Percentiles rank a stretch among this genome's conserved stretches.
Conservation (phyloP, 2,888 invertebrate genomes). For the Trimorus sp. region DNA sequence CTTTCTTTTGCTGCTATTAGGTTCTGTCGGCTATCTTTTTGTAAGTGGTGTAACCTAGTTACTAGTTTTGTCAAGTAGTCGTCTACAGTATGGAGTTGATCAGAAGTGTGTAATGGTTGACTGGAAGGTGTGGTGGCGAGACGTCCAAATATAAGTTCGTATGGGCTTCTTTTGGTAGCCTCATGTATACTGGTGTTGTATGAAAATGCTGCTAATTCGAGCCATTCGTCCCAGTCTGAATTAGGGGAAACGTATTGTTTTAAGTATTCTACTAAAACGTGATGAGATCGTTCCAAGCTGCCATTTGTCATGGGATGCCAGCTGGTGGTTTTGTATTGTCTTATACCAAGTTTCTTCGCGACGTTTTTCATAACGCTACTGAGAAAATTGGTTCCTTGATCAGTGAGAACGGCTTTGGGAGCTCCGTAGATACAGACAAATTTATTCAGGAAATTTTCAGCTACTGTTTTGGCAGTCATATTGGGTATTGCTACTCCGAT, state of each 20-base stretch:
- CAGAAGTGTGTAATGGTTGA: too few species aligned
- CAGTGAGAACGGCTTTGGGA: slow-evolving; percentile 35
- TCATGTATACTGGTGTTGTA: slow-evolving; percentile 3
- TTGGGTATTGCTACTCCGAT: slow-evolving; percentile 2
- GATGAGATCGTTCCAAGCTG: background rate
- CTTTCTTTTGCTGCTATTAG: too few species aligned
- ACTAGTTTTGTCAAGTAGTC: too few species aligned
- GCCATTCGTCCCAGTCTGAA: background rate
- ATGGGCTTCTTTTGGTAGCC: background rate
- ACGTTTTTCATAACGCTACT: background rate
- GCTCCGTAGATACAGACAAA: slow-evolving; percentile 30
- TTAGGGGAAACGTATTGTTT: background rate
- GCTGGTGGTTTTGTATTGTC: slow-evolving; percentile 3
- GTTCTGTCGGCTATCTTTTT: too few species aligned
- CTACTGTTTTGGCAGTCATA: background rate
- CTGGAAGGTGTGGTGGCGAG: background rate
- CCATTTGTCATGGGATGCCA: slow-evolving; percentile 6
- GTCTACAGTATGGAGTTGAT: too few species aligned
- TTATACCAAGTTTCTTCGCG: background rate
- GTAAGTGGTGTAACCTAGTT: too few species aligned
- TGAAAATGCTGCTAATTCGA: background rate
- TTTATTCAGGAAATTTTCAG: slow-evolving; percentile 9
- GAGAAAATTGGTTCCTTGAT: slow-evolving; percentile 6
- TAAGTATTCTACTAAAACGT: slow-evolving; percentile 7
- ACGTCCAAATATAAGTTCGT: background rate